Conservation (phyloP, 1,140 invertebrate genomes). For the Drosophila biarmipes region DNA sequence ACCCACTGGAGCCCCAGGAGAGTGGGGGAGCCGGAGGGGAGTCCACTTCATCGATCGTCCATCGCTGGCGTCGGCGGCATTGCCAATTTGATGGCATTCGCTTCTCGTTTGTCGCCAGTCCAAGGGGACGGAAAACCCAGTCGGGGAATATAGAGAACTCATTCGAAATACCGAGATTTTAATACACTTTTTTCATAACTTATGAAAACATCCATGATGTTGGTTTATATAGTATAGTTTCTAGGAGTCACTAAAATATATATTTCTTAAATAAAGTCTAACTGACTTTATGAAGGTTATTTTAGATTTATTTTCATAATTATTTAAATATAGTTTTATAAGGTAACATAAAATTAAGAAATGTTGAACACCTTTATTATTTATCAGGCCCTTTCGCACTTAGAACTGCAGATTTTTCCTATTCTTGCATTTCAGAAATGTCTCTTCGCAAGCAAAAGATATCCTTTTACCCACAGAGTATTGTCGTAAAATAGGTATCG, state of each 20-base stretch:
- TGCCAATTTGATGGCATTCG: conserved; percentile 68
- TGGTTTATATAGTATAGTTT: too few species aligned
- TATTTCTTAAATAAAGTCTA: too few species aligned
- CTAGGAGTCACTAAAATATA: too few species aligned
- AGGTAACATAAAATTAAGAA: too few species aligned
- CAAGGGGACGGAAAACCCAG: conserved; percentile 12
- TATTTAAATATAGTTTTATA: too few species aligned
- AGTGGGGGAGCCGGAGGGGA: conserved; percentile 1
- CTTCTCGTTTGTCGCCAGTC: conserved; percentile 51
- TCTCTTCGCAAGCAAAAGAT: too few species aligned
- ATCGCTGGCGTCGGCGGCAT: conserved; percentile 76
- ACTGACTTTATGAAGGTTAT: too few species aligned
- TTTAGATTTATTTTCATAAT: too few species aligned
- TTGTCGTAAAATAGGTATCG: conserved; percentile 34
- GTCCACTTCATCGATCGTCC: conserved; percentile 39
- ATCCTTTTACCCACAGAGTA: background rate
- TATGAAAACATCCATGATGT: too few species aligned
- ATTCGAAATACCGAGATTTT: background rate
- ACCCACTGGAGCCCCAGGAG: conserved; percentile 39
- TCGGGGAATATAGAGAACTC: conserved; percentile 21
- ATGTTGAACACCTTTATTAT: too few species aligned
- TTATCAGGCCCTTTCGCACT: background rate
- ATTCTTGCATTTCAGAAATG: too few species aligned
- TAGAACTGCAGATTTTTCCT: too few species aligned
- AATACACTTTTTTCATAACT: background rate